These are phyloP conservation scores for Meloe dianella DNA, from an alignment of 2,888 invertebrate species.

Conservation along the genomic window DNA sequence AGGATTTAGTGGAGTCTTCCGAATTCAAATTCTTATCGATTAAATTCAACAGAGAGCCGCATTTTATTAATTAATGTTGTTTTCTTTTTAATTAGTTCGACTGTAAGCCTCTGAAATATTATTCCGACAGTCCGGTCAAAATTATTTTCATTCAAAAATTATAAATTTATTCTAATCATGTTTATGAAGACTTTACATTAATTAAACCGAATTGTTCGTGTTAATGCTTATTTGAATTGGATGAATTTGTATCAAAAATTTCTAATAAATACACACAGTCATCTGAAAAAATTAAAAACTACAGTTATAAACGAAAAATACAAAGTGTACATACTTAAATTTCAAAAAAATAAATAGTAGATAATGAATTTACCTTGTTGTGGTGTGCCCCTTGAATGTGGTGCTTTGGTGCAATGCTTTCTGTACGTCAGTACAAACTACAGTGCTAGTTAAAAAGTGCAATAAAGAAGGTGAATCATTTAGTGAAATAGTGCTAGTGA, in stretches of 20 bases:
- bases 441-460: conserved; percentile 40
- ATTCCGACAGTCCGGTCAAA: not conserved
- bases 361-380: conserved; percentile 42
- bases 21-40: too few relatives aligned
- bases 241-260: too few relatives aligned
- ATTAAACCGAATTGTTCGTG: not conserved
- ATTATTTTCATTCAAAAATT: not conserved
- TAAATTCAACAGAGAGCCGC: too few relatives aligned
- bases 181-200: not conserved
- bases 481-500: conserved; percentile 18
- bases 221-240: not conserved
- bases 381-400: conserved; percentile 39
- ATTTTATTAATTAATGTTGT: too few relatives aligned
- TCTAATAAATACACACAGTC: not conserved
- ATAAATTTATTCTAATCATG: not conserved
- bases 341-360: conserved; percentile 14
- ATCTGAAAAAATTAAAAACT: not conserved
- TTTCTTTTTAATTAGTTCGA: not conserved
- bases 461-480: conserved; percentile 41
- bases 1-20: too few relatives aligned
- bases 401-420: conserved; percentile 42
- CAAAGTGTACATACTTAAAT: not conserved
- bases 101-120: conserved; percentile 6
- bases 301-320: not conserved
- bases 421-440: conserved; percentile 34